phyloP scores from a whole-genome alignment of 1,140 invertebrate species.

The Eriosoma lanigerum region DNA sequence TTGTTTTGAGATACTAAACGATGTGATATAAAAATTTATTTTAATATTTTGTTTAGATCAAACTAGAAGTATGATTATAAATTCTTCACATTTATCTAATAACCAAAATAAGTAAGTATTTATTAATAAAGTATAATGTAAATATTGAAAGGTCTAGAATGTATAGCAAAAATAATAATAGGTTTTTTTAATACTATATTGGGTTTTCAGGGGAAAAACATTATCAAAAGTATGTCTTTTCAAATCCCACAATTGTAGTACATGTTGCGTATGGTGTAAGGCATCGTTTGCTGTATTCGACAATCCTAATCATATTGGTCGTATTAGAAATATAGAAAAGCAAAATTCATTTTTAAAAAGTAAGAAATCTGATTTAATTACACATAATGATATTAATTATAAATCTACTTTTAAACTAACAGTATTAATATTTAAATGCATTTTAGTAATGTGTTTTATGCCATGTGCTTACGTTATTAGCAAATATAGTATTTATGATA shows the following conservation, averaged over 20 bases:
- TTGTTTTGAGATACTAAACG: no score
- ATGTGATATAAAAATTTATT: no score
- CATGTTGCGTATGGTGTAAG: not conserved
- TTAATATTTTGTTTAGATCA: not conserved
- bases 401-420: no score
- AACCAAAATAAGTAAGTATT: not conserved
- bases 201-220: not conserved
- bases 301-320: conserved; percentile 1
- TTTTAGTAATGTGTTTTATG: no score
- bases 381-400: no score
- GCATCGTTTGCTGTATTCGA: not conserved
- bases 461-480: no score
- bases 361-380: not conserved
- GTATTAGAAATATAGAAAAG: not conserved
- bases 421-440: no score
- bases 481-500: no score
- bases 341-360: not conserved
- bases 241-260: not conserved
- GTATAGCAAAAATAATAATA: not conserved
- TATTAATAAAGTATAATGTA: not conserved
- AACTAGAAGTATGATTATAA: not conserved
- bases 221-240: not conserved
- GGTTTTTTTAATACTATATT: not conserved
- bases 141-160: not conserved
- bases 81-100: not conserved